Evolutionary conservation across 2,797 vertebrate genomes (phyloP), one percentile per base, ranked within the genome.

Genomic region (Lates japonicus): DNA sequence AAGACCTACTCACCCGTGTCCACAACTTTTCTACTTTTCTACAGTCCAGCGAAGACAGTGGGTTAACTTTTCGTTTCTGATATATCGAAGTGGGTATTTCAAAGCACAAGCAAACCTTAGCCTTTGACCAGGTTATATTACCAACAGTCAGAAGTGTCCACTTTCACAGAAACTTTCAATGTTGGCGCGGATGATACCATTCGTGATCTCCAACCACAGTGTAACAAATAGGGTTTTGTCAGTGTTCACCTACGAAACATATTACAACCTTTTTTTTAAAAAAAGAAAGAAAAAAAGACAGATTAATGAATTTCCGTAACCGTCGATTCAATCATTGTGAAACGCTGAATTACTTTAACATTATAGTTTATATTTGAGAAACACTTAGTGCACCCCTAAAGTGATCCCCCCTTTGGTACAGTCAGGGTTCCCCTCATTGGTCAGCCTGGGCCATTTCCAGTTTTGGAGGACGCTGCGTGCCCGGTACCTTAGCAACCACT

Each of bases 401-500:
- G 33, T n/a, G 3, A 19, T 4, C 42, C 29, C 31, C 57, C 1
- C 11, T 44, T 83, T 95, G 87, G 95, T 95, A 94, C 75, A 81
- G 52, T 70, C 94, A 42, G 33, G 61, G 49, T 61, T 13, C 62
- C 65, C 31, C 71, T 89, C 81, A 95, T 95, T 95, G 95, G 94
- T 88, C 76, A 79, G 42, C 58, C 57, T 10, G 87, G 84, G 73
- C 33, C 75, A 7, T 87, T 82, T 48, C 55, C 42, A 60, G 37
- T 9, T 93, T 94, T 91, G 83, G 90, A 94, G 78, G 78, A 94
- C 76, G 93, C 94, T 19, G 81, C 78, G 68, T 80, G 33, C 59
- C 9, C 42, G 87, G 51, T 88, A 74, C 83, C 91, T 51, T 74
- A 87, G 93, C 58, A 93, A 94, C 93, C 33, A 46, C 25, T 1